These are phyloP conservation scores for Anableps anableps DNA, from an alignment of 2,797 vertebrate species.

Conservation along the genomic window DNA sequence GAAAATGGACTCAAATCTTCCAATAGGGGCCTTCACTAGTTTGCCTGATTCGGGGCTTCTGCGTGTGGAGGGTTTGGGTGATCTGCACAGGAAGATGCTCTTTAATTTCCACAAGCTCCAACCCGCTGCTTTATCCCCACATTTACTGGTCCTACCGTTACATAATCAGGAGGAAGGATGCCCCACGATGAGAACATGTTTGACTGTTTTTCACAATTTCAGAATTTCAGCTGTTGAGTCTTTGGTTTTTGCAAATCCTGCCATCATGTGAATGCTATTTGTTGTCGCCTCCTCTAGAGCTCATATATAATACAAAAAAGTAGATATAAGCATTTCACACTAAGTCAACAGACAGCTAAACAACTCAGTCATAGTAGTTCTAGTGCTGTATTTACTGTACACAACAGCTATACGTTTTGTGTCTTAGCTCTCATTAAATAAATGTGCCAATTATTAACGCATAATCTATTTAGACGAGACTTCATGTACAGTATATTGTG, in stretches of 20 bases:
- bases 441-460: constrained; percentile 97
- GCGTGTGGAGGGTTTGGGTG: constrained; percentile 11
- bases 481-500: constrained; percentile 92
- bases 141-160: constrained; percentile 57
- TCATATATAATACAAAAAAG: constrained; percentile 65
- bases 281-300: constrained; percentile 69
- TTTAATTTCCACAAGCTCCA: constrained; percentile 48
- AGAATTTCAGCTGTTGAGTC: constrained; percentile 31
- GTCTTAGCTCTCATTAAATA: constrained; percentile 88
- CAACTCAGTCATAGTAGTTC: constrained; percentile 79
- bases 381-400: constrained; percentile 89
- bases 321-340: constrained; percentile 77
- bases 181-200: constrained; percentile 46
- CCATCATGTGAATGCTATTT: constrained; percentile 69
- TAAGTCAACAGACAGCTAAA: constrained; percentile 81
- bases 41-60: constrained; percentile 51
- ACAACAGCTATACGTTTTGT: constrained; percentile 84
- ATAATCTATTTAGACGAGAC: constrained; percentile 88
- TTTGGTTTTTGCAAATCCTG: constrained; percentile 63
- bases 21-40: constrained; percentile 75
- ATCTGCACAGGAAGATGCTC: constrained; percentile 62
- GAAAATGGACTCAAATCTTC: constrained; percentile 74
- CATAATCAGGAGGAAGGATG: constrained; percentile 55
- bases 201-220: constrained; percentile 57
- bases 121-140: constrained; percentile 40